Percentiles rank a stretch among this genome's conserved stretches.
Evolutionary conservation across 2,797 vertebrate genomes (phyloP).

Genomic region (Lophius americanus): DNA sequence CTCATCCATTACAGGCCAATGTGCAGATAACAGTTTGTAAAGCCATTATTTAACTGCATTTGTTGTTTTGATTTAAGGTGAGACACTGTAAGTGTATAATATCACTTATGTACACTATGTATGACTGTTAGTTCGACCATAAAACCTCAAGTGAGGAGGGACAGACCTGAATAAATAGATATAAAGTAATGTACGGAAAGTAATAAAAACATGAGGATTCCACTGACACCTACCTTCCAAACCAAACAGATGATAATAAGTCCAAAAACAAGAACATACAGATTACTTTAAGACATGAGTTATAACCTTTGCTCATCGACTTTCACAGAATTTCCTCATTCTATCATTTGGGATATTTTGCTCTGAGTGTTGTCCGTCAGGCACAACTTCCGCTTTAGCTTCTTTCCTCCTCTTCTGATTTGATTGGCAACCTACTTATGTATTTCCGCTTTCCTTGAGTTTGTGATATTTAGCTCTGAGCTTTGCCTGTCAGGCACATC

Average conservation of each 20-base stretch:
- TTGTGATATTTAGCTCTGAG: fast-evolving
- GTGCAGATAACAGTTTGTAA: not conserved
- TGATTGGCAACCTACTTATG: no score
- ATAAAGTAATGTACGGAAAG: no score
- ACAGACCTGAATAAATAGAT: not conserved
- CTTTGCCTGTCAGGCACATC: conserved; percentile 18
- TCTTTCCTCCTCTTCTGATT: no score
- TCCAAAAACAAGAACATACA: not conserved
- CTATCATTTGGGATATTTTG: no score
- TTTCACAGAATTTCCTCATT: no score
- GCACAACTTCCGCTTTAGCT: no score
- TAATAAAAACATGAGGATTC: no score
- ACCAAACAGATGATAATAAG: not conserved
- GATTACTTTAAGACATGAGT: no score
- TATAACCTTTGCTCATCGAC: not conserved
- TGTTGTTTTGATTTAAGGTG: not conserved
- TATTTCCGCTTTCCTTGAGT: not conserved
- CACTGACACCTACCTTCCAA: conserved; percentile 10
- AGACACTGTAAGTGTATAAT: not conserved
- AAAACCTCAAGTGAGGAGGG: not conserved
- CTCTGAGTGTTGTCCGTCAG: no score
- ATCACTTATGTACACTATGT: not conserved
- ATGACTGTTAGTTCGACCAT: not conserved
- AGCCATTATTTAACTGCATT: not conserved
- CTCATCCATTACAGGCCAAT: not conserved